These are phyloP conservation scores for Nyleta sp. DNA, from an alignment of 2,888 invertebrate genomes.

Conservation along the genomic window DNA sequence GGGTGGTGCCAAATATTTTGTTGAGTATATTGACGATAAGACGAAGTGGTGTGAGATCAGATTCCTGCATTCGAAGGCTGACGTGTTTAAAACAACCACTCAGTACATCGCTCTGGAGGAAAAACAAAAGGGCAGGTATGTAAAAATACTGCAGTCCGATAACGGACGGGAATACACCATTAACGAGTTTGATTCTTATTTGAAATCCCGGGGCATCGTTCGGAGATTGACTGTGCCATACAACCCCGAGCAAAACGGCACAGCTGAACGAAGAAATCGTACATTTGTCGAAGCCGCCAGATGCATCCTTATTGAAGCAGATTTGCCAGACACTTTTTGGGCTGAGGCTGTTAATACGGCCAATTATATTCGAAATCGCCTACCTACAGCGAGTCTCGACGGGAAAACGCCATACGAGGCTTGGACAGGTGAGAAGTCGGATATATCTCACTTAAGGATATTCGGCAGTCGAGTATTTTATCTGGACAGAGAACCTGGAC, in stretches of 20 bases:
- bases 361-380: constrained; percentile 36
- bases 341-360: constrained; percentile 49
- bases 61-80: constrained; percentile 65
- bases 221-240: constrained; percentile 68
- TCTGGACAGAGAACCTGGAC: constrained; percentile 26
- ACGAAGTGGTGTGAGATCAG: constrained; percentile 68
- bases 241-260: constrained; percentile 42
- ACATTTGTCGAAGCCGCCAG: constrained; percentile 37
- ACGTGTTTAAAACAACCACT: constrained; percentile 59
- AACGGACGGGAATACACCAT: constrained; percentile 68
- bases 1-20: constrained; percentile 66
- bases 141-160: constrained; percentile 67
- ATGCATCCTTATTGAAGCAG: constrained; percentile 32
- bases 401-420: constrained; percentile 33
- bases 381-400: constrained; percentile 23
- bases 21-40: constrained; percentile 70
- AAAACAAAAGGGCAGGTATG: constrained; percentile 57
- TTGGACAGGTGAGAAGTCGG: constrained; percentile 22
- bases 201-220: constrained; percentile 68
- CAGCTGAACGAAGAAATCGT: constrained; percentile 33
- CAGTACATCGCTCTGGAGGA: constrained; percentile 61
- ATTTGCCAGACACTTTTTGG: constrained; percentile 31
- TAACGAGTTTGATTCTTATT: constrained; percentile 65
- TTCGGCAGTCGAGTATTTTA: constrained; percentile 36
- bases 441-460: constrained; percentile 15